Conservation (phyloP, 2,888 invertebrate genomes). For the Tromatobia lineatoria region DNA sequence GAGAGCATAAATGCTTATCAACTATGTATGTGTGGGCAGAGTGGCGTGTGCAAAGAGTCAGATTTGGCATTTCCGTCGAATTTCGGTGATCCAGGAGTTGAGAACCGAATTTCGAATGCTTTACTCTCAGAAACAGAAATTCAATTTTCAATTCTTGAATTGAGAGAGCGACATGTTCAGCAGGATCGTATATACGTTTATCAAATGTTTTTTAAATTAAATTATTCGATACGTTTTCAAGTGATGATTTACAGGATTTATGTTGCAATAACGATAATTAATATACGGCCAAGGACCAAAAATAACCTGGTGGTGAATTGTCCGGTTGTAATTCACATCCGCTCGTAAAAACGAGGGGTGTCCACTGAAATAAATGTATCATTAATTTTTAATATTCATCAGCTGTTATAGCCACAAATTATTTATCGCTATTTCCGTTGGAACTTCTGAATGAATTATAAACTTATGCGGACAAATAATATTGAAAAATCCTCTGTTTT, state of each 20-base stretch:
- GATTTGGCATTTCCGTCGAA: background rate
- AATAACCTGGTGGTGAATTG: background rate
- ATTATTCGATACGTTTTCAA: background rate
- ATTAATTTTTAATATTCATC: background rate
- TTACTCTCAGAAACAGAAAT: background rate
- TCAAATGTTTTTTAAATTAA: too few relatives aligned
- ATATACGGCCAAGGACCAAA: background rate
- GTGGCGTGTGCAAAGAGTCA: background rate
- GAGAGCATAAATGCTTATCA: constrained; percentile 32
- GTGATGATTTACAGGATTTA: background rate
- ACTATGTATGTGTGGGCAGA: constrained; percentile 28
- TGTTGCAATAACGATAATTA: background rate
- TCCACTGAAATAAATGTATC: background rate
- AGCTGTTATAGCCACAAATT: background rate
- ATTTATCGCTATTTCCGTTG: background rate
- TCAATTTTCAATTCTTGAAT: background rate
- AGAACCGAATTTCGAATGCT: background rate
- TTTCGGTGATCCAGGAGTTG: background rate
- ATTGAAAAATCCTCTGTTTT: too few relatives aligned
- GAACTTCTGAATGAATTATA: background rate
- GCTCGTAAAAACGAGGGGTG: background rate
- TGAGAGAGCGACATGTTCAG: too few relatives aligned
- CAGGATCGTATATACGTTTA: too few relatives aligned
- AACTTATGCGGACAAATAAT: background rate
- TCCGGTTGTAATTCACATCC: background rate